Conservation (phyloP, 2,113 vertebrate genomes). For the Microcebus murinus region DNA sequence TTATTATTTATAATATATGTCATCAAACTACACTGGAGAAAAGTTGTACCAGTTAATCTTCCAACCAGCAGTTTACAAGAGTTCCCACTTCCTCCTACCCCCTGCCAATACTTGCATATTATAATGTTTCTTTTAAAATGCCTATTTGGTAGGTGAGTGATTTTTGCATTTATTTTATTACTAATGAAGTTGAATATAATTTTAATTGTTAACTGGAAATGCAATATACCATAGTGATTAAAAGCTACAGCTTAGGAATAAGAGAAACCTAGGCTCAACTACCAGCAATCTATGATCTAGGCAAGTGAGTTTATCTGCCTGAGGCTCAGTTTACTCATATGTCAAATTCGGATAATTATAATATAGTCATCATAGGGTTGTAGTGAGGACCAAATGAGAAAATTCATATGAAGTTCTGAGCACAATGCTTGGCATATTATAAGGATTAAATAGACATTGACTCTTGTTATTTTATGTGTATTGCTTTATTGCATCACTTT, state of each 20-base stretch:
- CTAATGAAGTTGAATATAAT: background rate
- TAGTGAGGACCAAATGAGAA: background rate
- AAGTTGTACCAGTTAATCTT: background rate
- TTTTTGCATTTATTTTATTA: background rate
- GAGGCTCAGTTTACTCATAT: too few species aligned
- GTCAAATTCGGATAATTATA: too few species aligned
- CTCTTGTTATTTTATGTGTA: background rate
- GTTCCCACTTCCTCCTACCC: background rate
- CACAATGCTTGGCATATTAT: background rate
- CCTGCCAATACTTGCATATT: background rate
- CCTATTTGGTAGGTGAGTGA: background rate
- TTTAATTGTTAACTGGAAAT: background rate
- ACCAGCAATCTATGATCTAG: background rate
- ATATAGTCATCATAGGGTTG: background rate
- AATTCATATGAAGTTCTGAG: background rate
- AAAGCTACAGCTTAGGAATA: conserved; percentile 1
- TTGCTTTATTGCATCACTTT: background rate
- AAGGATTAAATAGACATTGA: background rate
- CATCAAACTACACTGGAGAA: background rate
- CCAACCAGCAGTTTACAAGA: background rate
- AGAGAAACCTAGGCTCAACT: background rate
- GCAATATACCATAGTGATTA: background rate
- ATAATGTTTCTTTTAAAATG: background rate
- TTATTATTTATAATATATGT: background rate
- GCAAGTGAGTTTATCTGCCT: background rate